phyloP scores from a whole-genome alignment of 2,888 invertebrate species.

The Lottia scabra region DNA sequence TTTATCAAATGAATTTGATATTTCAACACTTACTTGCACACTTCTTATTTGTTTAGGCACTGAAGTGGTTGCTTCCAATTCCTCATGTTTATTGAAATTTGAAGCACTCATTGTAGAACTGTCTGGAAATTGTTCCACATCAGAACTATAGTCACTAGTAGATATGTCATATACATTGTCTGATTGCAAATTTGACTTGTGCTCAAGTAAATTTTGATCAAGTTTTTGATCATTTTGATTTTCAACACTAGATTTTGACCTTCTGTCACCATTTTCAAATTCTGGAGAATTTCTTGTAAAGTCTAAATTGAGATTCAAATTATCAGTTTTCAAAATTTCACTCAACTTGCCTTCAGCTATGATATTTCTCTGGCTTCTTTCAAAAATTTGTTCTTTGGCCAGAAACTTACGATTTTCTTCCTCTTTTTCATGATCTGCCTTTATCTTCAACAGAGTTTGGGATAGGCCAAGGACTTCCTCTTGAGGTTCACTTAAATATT shows the following conservation, averaged over 20 bases:
- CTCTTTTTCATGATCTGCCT: neutral
- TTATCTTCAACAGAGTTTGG: neutral
- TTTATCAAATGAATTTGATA: neutral
- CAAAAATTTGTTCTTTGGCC: no score
- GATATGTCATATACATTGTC: neutral
- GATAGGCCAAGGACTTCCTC: neutral
- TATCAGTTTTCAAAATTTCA: neutral
- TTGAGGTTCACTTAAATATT: constrained; percentile 3
- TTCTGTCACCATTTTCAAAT: neutral
- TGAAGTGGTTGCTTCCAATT: neutral
- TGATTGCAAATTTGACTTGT: neutral
- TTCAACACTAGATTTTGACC: neutral
- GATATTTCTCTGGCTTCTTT: neutral
- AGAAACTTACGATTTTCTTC: neutral
- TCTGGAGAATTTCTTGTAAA: neutral
- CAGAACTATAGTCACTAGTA: constrained; percentile 22
- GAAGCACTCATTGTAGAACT: neutral
- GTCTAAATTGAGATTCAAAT: neutral
- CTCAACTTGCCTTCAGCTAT: neutral
- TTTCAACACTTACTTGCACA: neutral
- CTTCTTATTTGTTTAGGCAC: neutral
- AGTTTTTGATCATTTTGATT: neutral
- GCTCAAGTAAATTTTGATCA: neutral
- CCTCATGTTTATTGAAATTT: neutral
- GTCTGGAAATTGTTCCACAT: constrained; percentile 14